Conservation (phyloP, 2,888 invertebrate species). For the Callyntrura guangdongensis region DNA sequence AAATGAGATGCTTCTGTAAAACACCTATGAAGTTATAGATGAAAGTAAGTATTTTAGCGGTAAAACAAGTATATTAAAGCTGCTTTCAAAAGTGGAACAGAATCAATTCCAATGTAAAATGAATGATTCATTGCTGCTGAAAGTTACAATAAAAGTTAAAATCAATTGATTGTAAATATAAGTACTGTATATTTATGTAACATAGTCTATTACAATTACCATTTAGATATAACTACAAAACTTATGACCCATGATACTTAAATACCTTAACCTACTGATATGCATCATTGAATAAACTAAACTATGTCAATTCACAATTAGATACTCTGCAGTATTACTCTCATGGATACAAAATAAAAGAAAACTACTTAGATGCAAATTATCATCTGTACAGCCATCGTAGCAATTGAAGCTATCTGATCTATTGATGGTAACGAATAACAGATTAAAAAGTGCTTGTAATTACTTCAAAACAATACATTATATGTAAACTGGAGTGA, state of each 20-base stretch:
- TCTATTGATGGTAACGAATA: background rate
- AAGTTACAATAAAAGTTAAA: conserved; percentile 77
- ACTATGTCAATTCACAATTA: background rate
- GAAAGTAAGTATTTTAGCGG: background rate
- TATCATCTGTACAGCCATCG: background rate
- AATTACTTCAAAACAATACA: too few species aligned
- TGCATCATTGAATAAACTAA: background rate
- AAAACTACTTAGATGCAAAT: background rate
- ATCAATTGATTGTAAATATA: conserved; percentile 63
- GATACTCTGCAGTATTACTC: background rate
- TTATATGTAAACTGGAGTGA: too few species aligned
- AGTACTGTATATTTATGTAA: conserved; percentile 14
- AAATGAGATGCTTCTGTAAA: background rate
- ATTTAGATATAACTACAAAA: background rate
- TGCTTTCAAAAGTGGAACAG: background rate
- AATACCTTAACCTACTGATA: background rate
- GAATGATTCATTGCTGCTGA: conserved; percentile 70
- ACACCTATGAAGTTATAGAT: background rate
- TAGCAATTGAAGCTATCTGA: background rate
- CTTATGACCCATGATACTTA: background rate
- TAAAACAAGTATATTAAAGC: background rate
- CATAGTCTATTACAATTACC: background rate
- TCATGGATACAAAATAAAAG: background rate
- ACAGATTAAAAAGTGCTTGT: background rate
- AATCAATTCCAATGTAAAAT: background rate